Conservation (phyloP, 2,888 invertebrate species). For the Geotrupes spiniger region DNA sequence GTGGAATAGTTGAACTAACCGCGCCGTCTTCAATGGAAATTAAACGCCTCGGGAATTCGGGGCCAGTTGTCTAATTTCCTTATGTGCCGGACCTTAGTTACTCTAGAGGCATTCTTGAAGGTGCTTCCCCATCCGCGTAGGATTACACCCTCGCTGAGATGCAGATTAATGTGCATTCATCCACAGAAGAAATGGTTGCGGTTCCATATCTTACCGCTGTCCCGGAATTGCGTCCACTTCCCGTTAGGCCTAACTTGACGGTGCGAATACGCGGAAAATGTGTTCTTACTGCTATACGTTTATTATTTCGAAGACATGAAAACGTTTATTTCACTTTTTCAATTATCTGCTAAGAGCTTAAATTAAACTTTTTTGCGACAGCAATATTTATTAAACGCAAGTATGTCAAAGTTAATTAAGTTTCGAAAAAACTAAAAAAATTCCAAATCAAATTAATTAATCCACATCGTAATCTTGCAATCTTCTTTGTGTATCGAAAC, state of each 20-base stretch:
- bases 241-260: slow-evolving; percentile 29
- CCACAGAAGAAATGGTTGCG: slow-evolving; percentile 49
- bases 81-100: slow-evolving; percentile 36
- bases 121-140: slow-evolving; percentile 34
- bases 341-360: too few species aligned
- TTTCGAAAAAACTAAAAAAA: too few species aligned
- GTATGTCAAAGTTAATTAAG: too few species aligned
- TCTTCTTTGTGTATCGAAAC: too few species aligned
- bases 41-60: slow-evolving; percentile 49
- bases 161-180: slow-evolving; percentile 51
- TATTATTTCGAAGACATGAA: too few species aligned
- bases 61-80: slow-evolving; percentile 41
- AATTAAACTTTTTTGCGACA: too few species aligned
- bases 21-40: slow-evolving; percentile 41
- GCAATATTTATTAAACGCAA: too few species aligned
- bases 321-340: too few species aligned
- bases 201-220: slow-evolving; percentile 29
- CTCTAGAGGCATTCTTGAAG: slow-evolving; percentile 44
- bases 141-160: slow-evolving; percentile 33
- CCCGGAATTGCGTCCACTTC: slow-evolving; percentile 31
- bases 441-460: too few species aligned
- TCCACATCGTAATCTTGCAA: too few species aligned
- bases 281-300: too few species aligned
- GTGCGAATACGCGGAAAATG: slow-evolving; percentile 41
- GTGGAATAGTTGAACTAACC: slow-evolving; percentile 20